Evolutionary conservation across 2,797 vertebrate species (phyloP).

Genomic region (Epinephelus awoara): DNA sequence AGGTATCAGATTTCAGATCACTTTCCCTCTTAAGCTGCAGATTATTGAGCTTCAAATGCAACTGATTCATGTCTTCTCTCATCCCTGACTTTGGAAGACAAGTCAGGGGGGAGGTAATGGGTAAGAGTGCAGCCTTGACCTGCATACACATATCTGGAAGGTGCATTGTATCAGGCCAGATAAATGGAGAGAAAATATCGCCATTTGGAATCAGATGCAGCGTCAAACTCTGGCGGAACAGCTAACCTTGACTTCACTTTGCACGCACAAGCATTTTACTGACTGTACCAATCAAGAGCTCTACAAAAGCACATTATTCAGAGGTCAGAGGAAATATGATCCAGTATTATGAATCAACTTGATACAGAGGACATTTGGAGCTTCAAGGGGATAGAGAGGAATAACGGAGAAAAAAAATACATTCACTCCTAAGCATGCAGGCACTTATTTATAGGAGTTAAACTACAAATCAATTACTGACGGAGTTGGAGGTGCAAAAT

Average conservation of each 20-base stretch:
- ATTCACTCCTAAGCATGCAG: constrained; percentile 3
- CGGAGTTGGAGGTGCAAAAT: not conserved
- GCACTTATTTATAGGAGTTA: constrained; percentile 4
- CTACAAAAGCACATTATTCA: constrained; percentile 40
- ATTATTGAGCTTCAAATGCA: constrained; percentile 24
- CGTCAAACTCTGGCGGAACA: not conserved
- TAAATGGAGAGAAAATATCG: constrained; percentile 41
- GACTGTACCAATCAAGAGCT: constrained; percentile 26
- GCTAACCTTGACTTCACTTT: constrained; percentile 58
- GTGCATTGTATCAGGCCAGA: constrained; percentile 7
- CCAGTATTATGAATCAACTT: constrained; percentile 38
- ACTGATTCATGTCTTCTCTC: constrained; percentile 2
- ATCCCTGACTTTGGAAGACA: not conserved
- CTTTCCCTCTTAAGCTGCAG: constrained; percentile 15
- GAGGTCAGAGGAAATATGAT: constrained; percentile 21
- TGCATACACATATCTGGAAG: constrained; percentile 2
- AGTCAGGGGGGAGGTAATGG: not conserved
- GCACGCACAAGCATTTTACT: constrained; percentile 33
- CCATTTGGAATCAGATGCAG: constrained; percentile 28
- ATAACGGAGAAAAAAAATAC: constrained; percentile 14
- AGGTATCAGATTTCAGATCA: constrained; percentile 68
- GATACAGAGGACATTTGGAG: constrained; percentile 19
- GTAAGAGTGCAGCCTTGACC: not conserved
- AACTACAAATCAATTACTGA: constrained; percentile 10
- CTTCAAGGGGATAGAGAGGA: constrained; percentile 25